Evolutionary conservation across 2,797 vertebrate genomes (phyloP).

Genomic region (Poecile montanus): DNA sequence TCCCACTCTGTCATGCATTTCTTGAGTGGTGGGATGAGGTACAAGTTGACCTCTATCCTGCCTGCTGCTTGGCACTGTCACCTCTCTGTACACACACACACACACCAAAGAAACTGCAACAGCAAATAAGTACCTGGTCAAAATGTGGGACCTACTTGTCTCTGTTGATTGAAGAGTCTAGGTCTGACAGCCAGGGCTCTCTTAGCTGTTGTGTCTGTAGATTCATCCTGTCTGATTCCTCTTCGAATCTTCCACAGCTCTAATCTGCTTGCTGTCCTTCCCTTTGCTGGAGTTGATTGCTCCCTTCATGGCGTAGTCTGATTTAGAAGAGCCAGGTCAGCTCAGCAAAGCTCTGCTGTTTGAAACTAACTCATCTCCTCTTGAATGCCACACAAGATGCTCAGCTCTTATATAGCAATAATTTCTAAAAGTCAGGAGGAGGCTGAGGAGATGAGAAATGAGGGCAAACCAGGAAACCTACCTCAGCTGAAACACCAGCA

Average conservation of each 20-base stretch:
- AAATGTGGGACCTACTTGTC: not conserved
- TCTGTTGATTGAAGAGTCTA: not conserved
- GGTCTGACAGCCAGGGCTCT: not conserved
- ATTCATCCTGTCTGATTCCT: not conserved
- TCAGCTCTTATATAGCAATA: not conserved
- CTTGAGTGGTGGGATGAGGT: not conserved
- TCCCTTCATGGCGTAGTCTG: not conserved
- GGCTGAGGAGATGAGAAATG: not conserved
- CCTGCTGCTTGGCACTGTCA: not conserved
- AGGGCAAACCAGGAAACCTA: not conserved
- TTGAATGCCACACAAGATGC: not conserved
- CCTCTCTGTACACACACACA: not conserved
- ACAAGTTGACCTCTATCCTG: not conserved
- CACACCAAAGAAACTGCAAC: not conserved
- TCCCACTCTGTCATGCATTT: not conserved
- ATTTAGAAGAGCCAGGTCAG: slow-evolving; percentile 11
- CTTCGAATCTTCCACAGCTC: not conserved
- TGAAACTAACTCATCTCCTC: not conserved
- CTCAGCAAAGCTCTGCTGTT: not conserved
- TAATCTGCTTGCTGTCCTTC: not conserved
- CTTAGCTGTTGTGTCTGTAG: not conserved
- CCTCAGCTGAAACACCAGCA: not conserved
- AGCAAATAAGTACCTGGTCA: not conserved
- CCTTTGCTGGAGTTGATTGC: not conserved
- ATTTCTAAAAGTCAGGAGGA: not conserved